Evolutionary conservation across 2,888 invertebrate genomes (phyloP), one percentile per base, ranked within the genome.

Genomic region (Tiliacea citrago): DNA sequence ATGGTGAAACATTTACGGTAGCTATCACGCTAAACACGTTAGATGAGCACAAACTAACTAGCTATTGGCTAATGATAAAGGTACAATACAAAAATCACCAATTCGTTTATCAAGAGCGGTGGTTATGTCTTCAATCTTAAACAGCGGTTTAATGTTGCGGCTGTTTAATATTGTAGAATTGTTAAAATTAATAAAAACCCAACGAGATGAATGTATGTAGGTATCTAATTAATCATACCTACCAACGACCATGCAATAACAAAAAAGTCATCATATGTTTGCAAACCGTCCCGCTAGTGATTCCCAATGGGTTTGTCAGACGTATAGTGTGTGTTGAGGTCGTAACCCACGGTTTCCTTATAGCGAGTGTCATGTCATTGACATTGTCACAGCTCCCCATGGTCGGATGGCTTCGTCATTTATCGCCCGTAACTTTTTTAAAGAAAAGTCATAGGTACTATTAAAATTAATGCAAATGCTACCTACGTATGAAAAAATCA

Each of bases 321-420:
- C 42, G 35, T 51, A 58, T 16, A 68, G 49, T 42, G 29, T 49
- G 24, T 45, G n/a, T 21, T 45, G 18, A 42, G 49, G 10, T 45
- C 71, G 79, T 57, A 55, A 49, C 13, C 10, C 49, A 45, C 24
- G 21, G 24, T 2, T 42, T 61, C 12, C n/a, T 45, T 39, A 63
- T 35, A 51, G 57, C 62, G 16, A 45, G 21, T 71, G 62, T 62
- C n/a, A 51, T 53, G 21, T 42, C 51, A 42, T 47, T 62, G 73
- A 63, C 49, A 57, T 13, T 63, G 57, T n/a, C 35, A 53, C 51
- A 47, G 18, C 58, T 72, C 51, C 63, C 51, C 2, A n/a, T 51
- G n/a, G 69, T 42, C 9, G 49, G n/a, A 73, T 51, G 55, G 49
- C 58, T 51, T 10, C 21, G 42, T 49, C 7, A 39, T 63, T 63